Base-by-base conservation (phyloP, 2,888 invertebrate species). In the Polyommatus iphigenia region DNA sequence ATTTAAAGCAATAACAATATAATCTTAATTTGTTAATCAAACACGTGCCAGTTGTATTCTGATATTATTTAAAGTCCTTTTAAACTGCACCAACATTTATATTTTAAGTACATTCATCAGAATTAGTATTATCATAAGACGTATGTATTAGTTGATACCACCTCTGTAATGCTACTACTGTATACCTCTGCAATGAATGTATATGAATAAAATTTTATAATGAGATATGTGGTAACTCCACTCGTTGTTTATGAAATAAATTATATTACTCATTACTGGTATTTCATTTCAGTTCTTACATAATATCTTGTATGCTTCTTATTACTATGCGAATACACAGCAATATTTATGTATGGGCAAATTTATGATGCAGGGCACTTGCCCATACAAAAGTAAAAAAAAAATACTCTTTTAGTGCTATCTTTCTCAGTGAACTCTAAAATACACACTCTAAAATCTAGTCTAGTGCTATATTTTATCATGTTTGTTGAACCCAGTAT, bases 191-290 rank as follows among this genome's bases (percentile, higher is more conserved):
- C 75, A 79, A 77, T 76, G 32, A 78, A 78, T 72, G 54, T 76
- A 41, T 76, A 41, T 32, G 32, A 20, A 71, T 76, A 59, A 78
- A 76, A 77, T 72, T 57, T 76, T 79, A 75, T 78, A 77, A 78
- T 46, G 36, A 62, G 62, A 79, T 72, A 78, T 67, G 41, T 76
- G 29, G 29, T 46, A 46, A 50, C 3, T 29, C 20, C 41, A 67
- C 41, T 77, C 76, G 77, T 81, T 81, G 87, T 90, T 89, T 86
- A 86, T 84, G 86, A 83, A 87, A 88, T 90, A 90, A 90, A 92
- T 83, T 89, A 89, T 90, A 89, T 89, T 84, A 85, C 83, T 82
- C 82, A 85, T 85, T 86, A 81, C 78, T 78, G n/a, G 78, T 81
- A 79, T 77, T 81, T 81, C 78, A 78, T 71, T 80, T 46, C 5